Percentiles rank a stretch among this genome's conserved stretches.
Evolutionary conservation across 2,113 vertebrate species (phyloP).

Genomic region (Poicephalus meyeri): DNA sequence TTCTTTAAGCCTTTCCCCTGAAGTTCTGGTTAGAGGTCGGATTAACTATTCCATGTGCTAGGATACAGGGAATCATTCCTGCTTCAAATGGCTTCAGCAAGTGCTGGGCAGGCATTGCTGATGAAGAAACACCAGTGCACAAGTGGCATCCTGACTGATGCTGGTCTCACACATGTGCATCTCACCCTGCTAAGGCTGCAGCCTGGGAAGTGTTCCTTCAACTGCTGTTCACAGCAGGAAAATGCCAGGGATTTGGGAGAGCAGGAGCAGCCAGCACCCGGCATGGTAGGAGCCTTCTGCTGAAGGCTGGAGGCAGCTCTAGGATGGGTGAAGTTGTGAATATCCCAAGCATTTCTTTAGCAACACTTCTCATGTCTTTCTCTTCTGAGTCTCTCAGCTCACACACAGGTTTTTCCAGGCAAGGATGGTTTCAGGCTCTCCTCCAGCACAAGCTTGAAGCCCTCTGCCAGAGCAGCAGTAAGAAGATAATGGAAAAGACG

Average conservation of each 20-base stretch:
- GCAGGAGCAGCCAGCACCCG: neutral
- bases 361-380: neutral
- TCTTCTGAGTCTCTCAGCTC: neutral
- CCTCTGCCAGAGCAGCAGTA: neutral
- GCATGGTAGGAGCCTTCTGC: neutral
- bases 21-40: neutral
- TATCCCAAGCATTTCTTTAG: neutral
- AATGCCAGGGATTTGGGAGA: neutral
- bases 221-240: neutral
- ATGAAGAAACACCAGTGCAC: neutral
- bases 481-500: neutral
- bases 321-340: neutral
- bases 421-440: neutral
- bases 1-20: neutral
- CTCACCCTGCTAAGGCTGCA: neutral
- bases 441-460: neutral
- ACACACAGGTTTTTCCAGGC: neutral
- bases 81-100: neutral
- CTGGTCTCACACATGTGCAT: accelerated
- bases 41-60: neutral
- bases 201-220: neutral
- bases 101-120: neutral
- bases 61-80: neutral
- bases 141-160: accelerated
- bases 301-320: neutral